Evolutionary conservation across 2,113 vertebrate species (phyloP), one percentile per base, ranked within the genome.

Genomic region (Ranitomeya imitator): DNA sequence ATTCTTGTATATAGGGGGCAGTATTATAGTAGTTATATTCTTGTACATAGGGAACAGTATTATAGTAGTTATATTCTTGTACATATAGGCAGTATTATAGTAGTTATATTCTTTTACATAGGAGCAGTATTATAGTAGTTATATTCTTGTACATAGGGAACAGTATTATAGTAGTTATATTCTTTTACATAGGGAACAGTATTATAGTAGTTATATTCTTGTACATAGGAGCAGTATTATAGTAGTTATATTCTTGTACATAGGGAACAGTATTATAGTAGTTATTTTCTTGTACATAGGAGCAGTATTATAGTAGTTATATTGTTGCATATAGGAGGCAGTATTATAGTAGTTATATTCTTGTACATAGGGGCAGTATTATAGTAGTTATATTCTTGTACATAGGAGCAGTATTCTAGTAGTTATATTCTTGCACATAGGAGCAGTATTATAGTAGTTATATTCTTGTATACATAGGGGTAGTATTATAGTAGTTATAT

Each of bases 131-230:
- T 69, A 69, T 26, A 69, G 65, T 69, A 69, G 65, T 69, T 69
- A 69, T 69, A 69, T 69, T 69, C n/a, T 26, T 69, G n/a, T 69
- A 69, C 11, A 69, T 69, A 69, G 8, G 23, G 18, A n/a, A 16
- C 60, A 61, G 65, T 69, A 69, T 69, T 69, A 69, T 26, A 69
- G 65, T 69, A 69, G 65, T 69, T 69, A 69, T 69, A 69, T 69
- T 69, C 65, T 26, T 12, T n/a, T 69, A 69, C 23, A 69, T 69
- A 69, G 65, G 65, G 5, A n/a, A n/a, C 65, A 69, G 65, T 69
- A 69, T 69, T 69, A 69, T 69, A 69, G 65, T 69, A 69, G 65
- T 45, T 45, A 45, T 45, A 45, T 45, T 45, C 37, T 45, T 45
- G 37, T 45, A 45, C 5, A 45, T 45, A 45, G 37, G 37, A 3